phyloP scores from a whole-genome alignment of 1,140 invertebrate species.

The Habropoda laboriosa region DNA sequence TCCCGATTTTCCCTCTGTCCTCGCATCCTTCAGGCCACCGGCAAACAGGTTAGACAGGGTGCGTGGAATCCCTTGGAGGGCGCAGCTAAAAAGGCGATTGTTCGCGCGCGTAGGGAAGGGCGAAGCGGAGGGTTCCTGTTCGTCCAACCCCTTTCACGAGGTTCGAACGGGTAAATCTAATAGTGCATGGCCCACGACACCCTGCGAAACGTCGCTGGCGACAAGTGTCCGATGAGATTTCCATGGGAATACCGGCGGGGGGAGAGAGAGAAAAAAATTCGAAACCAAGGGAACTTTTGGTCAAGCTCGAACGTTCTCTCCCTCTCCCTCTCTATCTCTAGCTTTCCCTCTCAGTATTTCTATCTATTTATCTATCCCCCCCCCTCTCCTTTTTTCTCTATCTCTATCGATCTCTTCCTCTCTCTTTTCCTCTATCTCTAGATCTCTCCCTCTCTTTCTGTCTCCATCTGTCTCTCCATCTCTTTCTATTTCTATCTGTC shows the following conservation, averaged over 20 bases:
- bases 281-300: conserved; percentile 18
- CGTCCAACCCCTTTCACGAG: conserved; percentile 43
- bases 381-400: too few species aligned
- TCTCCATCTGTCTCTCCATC: too few species aligned
- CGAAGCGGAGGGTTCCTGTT: conserved; percentile 7
- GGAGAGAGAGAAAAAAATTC: conserved; percentile 8
- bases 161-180: conserved; percentile 62
- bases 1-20: conserved; percentile 32
- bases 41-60: conserved; percentile 63
- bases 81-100: conserved; percentile 46
- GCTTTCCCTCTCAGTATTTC: too few species aligned
- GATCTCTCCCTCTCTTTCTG: too few species aligned
- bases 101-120: not conserved
- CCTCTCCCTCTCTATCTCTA: not conserved
- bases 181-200: conserved; percentile 50
- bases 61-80: conserved; percentile 29
- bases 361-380: too few species aligned
- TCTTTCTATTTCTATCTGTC: too few species aligned
- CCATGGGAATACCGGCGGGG: not conserved
- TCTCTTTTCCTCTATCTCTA: too few species aligned
- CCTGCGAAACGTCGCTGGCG: conserved; percentile 52
- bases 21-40: conserved; percentile 15
- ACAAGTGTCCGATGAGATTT: conserved; percentile 42
- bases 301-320: conserved; percentile 8
- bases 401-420: too few species aligned